These are phyloP conservation scores for Echinarachnius parma DNA, from an alignment of 53 echinoderm and acorn worm genomes.

Conservation along the genomic window DNA sequence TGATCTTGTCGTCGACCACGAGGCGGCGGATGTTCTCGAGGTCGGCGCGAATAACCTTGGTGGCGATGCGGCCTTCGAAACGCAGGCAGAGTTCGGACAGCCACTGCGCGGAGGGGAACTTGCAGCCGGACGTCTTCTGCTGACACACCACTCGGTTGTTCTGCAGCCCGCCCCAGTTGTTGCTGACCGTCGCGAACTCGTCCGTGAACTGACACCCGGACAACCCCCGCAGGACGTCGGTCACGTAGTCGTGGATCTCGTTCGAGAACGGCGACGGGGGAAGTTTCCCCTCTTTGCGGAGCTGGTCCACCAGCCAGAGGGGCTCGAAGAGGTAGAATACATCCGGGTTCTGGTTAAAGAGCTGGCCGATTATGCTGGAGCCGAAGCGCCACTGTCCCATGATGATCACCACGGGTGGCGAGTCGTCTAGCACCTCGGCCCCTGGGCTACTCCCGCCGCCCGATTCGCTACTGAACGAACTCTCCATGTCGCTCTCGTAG, in stretches of 20 bases:
- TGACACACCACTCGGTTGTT: conserved; percentile 37
- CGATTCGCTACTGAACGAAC: too few relatives aligned
- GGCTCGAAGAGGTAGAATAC: conserved; percentile 74
- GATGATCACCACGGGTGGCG: conserved; percentile 42
- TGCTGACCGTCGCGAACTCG: conserved; percentile 24
- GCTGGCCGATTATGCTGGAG: conserved; percentile 62
- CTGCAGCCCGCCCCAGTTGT: conserved; percentile 40
- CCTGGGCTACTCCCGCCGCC: not conserved
- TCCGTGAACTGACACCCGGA: conserved; percentile 33
- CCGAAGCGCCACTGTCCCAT: conserved; percentile 70
- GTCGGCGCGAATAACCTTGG: conserved; percentile 66
- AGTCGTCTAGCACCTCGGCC: not conserved
- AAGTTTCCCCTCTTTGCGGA: not conserved
- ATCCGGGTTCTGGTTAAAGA: conserved; percentile 70
- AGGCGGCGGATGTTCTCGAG: conserved; percentile 51
- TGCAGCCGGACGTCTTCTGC: not conserved
- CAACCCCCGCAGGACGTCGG: conserved; percentile 38
- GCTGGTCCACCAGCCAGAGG: conserved; percentile 40
- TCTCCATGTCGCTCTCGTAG: too few relatives aligned
- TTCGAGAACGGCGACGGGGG: not conserved
- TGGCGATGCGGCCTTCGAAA: conserved; percentile 40
- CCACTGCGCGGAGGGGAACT: conserved; percentile 7
- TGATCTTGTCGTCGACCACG: conserved; percentile 45
- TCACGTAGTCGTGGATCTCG: conserved; percentile 12
- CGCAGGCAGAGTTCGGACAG: conserved; percentile 20